Base-by-base conservation (phyloP, 1,140 invertebrate species). In the Panagrolaimus sp. region DNA sequence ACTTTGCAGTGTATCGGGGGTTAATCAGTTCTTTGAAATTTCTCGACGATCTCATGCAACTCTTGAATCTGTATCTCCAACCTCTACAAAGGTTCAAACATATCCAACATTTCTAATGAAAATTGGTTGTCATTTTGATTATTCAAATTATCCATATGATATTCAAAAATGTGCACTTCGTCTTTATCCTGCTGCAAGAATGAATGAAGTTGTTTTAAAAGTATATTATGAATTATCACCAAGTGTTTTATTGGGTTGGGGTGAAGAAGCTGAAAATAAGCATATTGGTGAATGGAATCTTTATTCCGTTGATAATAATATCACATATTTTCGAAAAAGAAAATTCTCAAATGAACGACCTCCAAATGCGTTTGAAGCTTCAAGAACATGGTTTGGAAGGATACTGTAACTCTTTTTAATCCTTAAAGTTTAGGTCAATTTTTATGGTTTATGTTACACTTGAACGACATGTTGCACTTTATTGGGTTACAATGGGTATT, bases 31-130 rank as follows among this genome's bases (percentile, higher is more conserved):
- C 46, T 81, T 79, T 63, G 78, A 81, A 47, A 77, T 78, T 31
- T 79, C 74, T 57, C 68, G 64, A 44, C 63, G 70, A 20, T 78
- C 78, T n/a, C 78, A 79, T 65, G 76, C 77, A 9, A 72, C 73
- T 9, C 67, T 79, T 13, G 73, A 78, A 68, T 77, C 78, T 20
- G 66, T 73, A 5, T 43, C 31, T 13, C 64, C 65, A 11, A 67
- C 44, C 9, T 16, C 25, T 9, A 76, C 76, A 11, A 73, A 75
- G 66, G 74, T 80, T 20, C 79, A 80, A 67, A 71, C 78, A 44
- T 80, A 81, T 51, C 78, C 78, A 23, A 81, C 76, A 27, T 80
- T 80, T 67, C 68, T 74, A 7, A 77, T 80, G 11, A 75, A 77
- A 68, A 69, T 81, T 46, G 79, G 79, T 0, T 80, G 78, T 51